These are phyloP conservation scores for Acrossocheilus wenchowensis DNA, from an alignment of 2,797 vertebrate genomes.

Conservation along the genomic window DNA sequence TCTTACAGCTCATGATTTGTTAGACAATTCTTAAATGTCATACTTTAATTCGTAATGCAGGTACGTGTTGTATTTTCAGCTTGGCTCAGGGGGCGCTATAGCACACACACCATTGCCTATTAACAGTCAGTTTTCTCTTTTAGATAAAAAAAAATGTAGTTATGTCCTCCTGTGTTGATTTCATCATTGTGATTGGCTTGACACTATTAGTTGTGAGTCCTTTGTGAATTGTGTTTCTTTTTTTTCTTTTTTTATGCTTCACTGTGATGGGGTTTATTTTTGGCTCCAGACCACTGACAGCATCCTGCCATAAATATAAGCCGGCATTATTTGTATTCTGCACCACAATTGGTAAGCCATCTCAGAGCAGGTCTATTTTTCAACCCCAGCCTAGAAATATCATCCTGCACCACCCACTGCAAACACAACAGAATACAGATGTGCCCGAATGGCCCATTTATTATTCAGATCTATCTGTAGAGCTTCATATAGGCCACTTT, in stretches of 20 bases:
- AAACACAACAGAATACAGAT: constrained; percentile 65
- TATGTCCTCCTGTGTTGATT: not conserved
- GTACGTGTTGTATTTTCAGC: not conserved
- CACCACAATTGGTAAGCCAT: constrained; percentile 59
- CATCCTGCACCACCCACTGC: constrained; percentile 56
- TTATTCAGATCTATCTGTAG: constrained; percentile 63
- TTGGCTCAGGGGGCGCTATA: not conserved
- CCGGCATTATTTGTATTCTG: constrained; percentile 63
- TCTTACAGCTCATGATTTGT: not conserved
- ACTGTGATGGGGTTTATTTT: constrained; percentile 37
- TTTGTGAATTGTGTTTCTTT: constrained; percentile 9
- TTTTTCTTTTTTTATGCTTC: not conserved
- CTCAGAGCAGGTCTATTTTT: constrained; percentile 67
- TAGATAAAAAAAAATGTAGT: too few relatives aligned
- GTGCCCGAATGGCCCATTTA: constrained; percentile 52
- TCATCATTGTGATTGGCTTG: not conserved
- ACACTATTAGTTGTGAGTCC: not conserved
- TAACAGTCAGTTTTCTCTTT: not conserved
- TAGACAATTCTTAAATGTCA: not conserved
- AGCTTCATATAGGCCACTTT: constrained; percentile 61
- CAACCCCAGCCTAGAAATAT: constrained; percentile 63
- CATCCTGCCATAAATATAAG: constrained; percentile 30
- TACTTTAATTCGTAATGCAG: not conserved
- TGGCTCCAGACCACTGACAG: constrained; percentile 36
- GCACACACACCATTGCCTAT: not conserved